Conservation (phyloP, 2,797 vertebrate species). For the Aphelocoma californica region DNA sequence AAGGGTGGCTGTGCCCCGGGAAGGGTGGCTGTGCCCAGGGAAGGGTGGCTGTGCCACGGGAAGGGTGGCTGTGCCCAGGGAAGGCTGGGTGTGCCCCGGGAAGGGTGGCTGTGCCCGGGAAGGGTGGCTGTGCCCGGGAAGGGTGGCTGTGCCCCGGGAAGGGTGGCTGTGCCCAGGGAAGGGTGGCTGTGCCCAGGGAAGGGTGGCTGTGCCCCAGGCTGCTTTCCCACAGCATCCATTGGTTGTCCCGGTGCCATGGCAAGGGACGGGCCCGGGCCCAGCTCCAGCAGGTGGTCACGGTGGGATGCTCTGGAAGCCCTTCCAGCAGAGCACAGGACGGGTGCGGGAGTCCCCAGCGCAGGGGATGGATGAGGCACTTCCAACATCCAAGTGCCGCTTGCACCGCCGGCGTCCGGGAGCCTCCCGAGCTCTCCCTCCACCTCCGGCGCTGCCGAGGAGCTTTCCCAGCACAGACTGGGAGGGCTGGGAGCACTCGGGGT, state of each 20-base stretch:
- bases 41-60: no score
- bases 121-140: no score
- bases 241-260: rapidly evolving
- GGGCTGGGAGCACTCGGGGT: background rate
- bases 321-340: background rate
- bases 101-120: background rate
- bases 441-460: background rate
- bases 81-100: no score
- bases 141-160: no score
- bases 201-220: background rate
- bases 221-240: rapidly evolving
- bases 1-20: no score
- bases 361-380: rapidly evolving
- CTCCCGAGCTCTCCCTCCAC: rapidly evolving
- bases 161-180: no score
- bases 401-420: no score
- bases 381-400: background rate
- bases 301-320: background rate
- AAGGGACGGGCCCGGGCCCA: background rate
- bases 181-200: no score
- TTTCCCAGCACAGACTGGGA: background rate
- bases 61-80: background rate
- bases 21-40: no score
- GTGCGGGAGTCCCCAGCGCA: rapidly evolving
- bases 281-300: rapidly evolving